A percentile compares a stretch with the other conserved stretches of the same genome.
Evolutionary conservation across 2,888 invertebrate genomes (phyloP).

Genomic region (Hoplodrina ambigua): DNA sequence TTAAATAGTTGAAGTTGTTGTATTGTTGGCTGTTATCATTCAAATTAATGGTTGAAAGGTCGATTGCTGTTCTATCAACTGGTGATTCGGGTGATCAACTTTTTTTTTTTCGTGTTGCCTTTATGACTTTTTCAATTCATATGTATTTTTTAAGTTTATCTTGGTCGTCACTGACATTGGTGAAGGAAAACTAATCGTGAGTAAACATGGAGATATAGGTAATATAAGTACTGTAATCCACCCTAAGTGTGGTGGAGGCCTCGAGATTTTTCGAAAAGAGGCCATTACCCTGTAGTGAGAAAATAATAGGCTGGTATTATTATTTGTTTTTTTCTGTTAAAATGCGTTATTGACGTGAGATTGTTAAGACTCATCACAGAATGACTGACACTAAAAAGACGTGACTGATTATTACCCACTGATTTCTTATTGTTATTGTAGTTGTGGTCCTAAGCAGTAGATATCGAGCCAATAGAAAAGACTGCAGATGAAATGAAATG

Average conservation of each 20-base stretch:
- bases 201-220: too few species aligned
- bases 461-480: neutral
- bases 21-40: constrained; percentile 50
- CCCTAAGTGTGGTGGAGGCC: too few species aligned
- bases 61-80: constrained; percentile 27
- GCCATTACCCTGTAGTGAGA: too few species aligned
- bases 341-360: neutral
- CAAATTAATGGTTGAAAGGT: constrained; percentile 40
- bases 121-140: too few species aligned
- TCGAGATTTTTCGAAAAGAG: too few species aligned
- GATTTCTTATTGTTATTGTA: neutral
- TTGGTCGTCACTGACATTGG: too few species aligned
- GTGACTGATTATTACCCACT: neutral
- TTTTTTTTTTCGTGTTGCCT: neutral
- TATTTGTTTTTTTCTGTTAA: too few species aligned
- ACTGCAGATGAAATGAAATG: neutral
- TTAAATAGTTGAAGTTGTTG: constrained; percentile 60
- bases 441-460: neutral
- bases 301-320: too few species aligned
- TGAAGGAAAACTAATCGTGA: too few species aligned
- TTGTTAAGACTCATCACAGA: neutral
- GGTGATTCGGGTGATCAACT: constrained; percentile 8
- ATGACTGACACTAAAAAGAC: neutral
- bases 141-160: too few species aligned
- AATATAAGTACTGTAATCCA: too few species aligned